phyloP scores from a whole-genome alignment of 2,888 invertebrate species.

The Sinelater perroti region DNA sequence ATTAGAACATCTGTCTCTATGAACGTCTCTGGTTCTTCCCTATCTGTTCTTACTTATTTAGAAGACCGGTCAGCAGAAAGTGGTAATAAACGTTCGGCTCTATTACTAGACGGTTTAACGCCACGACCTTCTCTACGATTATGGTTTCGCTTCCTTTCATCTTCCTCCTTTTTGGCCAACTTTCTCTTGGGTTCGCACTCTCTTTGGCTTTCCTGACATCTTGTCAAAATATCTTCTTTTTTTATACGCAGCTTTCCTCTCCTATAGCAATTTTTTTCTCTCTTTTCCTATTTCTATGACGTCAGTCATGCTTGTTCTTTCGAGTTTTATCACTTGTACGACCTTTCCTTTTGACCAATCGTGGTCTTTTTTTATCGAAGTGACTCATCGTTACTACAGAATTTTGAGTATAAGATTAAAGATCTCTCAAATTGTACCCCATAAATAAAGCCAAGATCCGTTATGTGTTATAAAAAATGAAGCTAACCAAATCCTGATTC shows the following conservation, averaged over 20 bases:
- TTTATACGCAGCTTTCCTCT: constrained; percentile 67
- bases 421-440: no score
- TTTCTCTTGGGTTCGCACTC: constrained; percentile 64
- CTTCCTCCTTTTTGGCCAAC: constrained; percentile 63
- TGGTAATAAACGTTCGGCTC: constrained; percentile 69
- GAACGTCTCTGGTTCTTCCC: constrained; percentile 61
- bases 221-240: constrained; percentile 71
- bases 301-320: constrained; percentile 66
- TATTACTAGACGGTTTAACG: constrained; percentile 67
- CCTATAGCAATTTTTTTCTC: constrained; percentile 63
- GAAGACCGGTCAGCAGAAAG: constrained; percentile 68
- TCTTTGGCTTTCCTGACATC: constrained; percentile 70
- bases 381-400: constrained; percentile 62
- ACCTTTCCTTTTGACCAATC: constrained; percentile 52
- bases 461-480: no score
- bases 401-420: no score
- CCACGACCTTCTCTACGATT: constrained; percentile 66
- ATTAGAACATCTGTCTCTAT: constrained; percentile 57
- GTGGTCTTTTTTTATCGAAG: constrained; percentile 60
- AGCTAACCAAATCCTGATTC: no score
- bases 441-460: no score
- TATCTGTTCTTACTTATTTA: constrained; percentile 64
- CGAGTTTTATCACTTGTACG: constrained; percentile 48
- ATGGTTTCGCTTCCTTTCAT: constrained; percentile 63
- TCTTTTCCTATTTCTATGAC: constrained; percentile 71